Percentiles rank a stretch among this genome's conserved stretches.
Conservation (phyloP, 2,797 vertebrate species). For the Alca torda region DNA sequence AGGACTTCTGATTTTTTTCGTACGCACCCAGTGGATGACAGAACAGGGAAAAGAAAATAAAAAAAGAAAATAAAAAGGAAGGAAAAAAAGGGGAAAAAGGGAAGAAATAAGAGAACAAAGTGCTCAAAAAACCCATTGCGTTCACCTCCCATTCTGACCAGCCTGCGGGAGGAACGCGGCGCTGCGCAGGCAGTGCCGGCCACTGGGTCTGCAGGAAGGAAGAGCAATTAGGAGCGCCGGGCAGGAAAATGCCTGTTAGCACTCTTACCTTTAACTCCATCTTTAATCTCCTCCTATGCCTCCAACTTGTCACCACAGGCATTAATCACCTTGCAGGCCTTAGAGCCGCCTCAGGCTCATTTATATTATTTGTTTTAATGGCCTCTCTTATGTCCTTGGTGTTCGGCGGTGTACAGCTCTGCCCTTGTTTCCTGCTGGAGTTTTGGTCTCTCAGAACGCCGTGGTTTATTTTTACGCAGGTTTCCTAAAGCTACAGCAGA, state of each 20-base stretch:
- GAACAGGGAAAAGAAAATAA: not conserved
- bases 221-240: slow-evolving; percentile 39
- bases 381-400: not conserved
- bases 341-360: slow-evolving; percentile 26
- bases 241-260: slow-evolving; percentile 68
- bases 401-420: not conserved
- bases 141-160: not conserved
- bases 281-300: slow-evolving; percentile 65
- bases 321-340: slow-evolving; percentile 62
- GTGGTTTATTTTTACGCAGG: slow-evolving; percentile 1
- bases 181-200: not conserved
- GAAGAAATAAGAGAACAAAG: not conserved
- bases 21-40: not conserved
- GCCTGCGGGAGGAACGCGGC: slow-evolving; percentile 5
- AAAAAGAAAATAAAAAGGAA: not conserved
- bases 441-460: not conserved
- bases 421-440: slow-evolving; percentile 19
- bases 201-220: slow-evolving; percentile 43
- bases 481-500: slow-evolving; percentile 2
- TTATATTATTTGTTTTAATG: slow-evolving; percentile 46
- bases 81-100: not conserved
- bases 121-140: not conserved
- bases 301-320: slow-evolving; percentile 64
- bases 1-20: not conserved
- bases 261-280: slow-evolving; percentile 65